Conservation (phyloP, 2,888 invertebrate genomes). For the Dasysyrphus albostriatus region DNA sequence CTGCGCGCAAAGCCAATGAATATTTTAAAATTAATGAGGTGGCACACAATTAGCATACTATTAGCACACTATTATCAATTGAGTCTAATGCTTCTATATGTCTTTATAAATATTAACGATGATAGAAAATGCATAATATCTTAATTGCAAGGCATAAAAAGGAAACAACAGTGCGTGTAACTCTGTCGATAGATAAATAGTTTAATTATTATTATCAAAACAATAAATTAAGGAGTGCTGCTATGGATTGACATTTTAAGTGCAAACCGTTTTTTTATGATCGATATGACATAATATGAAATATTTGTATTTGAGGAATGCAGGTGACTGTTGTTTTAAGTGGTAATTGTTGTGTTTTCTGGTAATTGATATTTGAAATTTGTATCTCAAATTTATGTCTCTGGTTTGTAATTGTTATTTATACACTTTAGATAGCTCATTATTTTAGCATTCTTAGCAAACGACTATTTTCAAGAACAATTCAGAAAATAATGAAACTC, state of each 20-base stretch:
- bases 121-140: conserved; percentile 56
- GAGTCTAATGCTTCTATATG: conserved; percentile 51
- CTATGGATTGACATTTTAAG: conserved; percentile 25
- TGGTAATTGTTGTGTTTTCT: too few relatives aligned
- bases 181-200: conserved; percentile 17
- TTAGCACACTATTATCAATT: conserved; percentile 70
- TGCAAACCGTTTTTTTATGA: conserved; percentile 6
- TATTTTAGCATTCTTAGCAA: too few relatives aligned
- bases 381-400: too few relatives aligned
- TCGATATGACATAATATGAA: background rate
- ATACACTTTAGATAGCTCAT: too few relatives aligned
- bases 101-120: conserved; percentile 66
- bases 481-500: too few relatives aligned
- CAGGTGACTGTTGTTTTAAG: too few relatives aligned
- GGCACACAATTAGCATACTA: conserved; percentile 73
- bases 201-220: conserved; percentile 32
- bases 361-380: too few relatives aligned
- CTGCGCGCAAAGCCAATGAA: conserved; percentile 68
- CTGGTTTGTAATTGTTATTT: too few relatives aligned
- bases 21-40: conserved; percentile 70
- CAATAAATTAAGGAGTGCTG: conserved; percentile 35
- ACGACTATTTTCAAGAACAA: too few relatives aligned
- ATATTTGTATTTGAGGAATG: background rate
- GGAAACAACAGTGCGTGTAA: conserved; percentile 51
- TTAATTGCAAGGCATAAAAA: conserved; percentile 59